Percentiles rank a stretch among this genome's conserved stretches.
phyloP scores from a whole-genome alignment of 2,113 vertebrate species.

The Onychostruthus taczanowskii region DNA sequence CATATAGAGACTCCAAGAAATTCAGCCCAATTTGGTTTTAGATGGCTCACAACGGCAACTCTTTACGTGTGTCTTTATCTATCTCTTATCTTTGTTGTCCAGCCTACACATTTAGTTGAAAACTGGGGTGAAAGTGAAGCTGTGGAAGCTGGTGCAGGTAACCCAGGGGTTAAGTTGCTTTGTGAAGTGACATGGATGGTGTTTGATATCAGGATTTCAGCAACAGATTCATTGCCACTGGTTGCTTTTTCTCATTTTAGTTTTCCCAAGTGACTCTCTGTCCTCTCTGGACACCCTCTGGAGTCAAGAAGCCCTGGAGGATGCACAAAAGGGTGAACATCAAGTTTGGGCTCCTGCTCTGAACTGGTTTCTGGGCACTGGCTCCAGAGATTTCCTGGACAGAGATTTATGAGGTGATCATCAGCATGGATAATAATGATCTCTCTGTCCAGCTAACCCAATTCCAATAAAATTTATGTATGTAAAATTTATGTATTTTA shows the following conservation, averaged over 20 bases:
- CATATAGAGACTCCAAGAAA: not conserved
- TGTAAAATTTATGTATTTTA: not conserved
- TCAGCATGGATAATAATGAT: not conserved
- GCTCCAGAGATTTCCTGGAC: not conserved
- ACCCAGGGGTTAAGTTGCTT: not conserved
- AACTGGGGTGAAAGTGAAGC: not conserved
- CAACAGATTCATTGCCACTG: not conserved
- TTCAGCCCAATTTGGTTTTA: not conserved
- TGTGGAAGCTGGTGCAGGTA: not conserved
- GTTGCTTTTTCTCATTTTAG: not conserved
- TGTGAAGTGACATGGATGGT: not conserved
- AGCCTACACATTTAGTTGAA: not conserved
- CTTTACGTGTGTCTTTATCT: not conserved
- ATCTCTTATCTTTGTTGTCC: not conserved
- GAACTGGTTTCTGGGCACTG: not conserved
- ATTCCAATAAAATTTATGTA: not conserved
- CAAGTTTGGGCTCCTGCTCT: not conserved
- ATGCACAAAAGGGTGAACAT: not conserved
- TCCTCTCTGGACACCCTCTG: not conserved
- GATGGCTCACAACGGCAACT: not conserved
- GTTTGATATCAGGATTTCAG: not conserved
- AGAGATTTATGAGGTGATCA: not conserved
- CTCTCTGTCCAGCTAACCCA: not conserved
- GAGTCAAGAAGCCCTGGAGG: not conserved
- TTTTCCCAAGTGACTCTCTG: not conserved